These are phyloP conservation scores for Drosophila colorata DNA, from an alignment of 2,888 invertebrate species.

Conservation along the genomic window DNA sequence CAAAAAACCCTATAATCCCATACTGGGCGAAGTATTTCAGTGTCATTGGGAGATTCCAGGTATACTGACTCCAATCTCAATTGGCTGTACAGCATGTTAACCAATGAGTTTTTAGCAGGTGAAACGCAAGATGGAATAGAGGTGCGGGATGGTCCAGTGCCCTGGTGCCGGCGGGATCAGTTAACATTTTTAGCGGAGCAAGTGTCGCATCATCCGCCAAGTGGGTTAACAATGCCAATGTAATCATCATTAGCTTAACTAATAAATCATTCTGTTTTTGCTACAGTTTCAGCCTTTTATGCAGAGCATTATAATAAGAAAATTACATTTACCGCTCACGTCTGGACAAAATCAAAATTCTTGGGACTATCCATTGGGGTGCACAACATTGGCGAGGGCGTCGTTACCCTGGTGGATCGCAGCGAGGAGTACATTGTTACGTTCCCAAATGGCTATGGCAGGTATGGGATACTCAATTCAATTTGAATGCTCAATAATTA, in stretches of 20 bases:
- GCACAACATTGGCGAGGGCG: slow-evolving; percentile 97
- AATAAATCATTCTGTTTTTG: background rate
- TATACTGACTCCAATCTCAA: slow-evolving; percentile 26
- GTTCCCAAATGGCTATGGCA: slow-evolving; percentile 99
- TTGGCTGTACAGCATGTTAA: background rate
- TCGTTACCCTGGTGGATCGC: slow-evolving; percentile 94
- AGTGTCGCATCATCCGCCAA: slow-evolving; percentile 99
- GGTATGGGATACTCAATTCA: slow-evolving; percentile 85
- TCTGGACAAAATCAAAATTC: slow-evolving; percentile 99
- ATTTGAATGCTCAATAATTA: background rate
- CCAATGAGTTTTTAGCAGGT: slow-evolving; percentile 23
- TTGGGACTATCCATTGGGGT: slow-evolving; percentile 98
- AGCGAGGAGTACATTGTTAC: slow-evolving; percentile 98
- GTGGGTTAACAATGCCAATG: slow-evolving; percentile 85
- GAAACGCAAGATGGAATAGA: slow-evolving; percentile 67
- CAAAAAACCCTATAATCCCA: slow-evolving; percentile 99
- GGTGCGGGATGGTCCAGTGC: slow-evolving; percentile 94
- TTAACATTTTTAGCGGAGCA: slow-evolving; percentile 98
- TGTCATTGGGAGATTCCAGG: slow-evolving; percentile 93
- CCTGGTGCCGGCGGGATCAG: slow-evolving; percentile 95
- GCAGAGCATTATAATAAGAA: slow-evolving; percentile 97
- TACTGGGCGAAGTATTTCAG: slow-evolving; percentile 97
- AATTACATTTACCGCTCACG: slow-evolving; percentile 97
- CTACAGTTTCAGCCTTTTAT: slow-evolving; percentile 98
- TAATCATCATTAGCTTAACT: too few relatives aligned